A percentile compares a stretch with the other conserved stretches of the same genome.
These are phyloP conservation scores for Andrena flavipes DNA, from an alignment of 2,888 invertebrate genomes.

Conservation along the genomic window DNA sequence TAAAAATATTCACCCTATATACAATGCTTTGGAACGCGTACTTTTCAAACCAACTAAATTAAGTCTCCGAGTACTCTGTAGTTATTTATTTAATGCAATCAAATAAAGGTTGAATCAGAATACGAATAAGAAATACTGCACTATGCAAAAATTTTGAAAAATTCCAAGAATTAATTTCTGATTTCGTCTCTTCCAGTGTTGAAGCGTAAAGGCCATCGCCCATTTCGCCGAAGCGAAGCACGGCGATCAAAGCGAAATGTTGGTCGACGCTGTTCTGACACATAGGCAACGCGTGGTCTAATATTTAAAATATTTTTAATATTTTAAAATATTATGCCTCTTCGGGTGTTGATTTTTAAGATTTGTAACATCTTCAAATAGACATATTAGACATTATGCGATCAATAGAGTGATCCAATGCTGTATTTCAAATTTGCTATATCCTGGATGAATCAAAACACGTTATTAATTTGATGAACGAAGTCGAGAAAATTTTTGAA, in stretches of 20 bases:
- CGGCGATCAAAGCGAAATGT: too few relatives aligned
- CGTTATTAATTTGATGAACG: conserved; percentile 49
- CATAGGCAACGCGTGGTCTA: too few relatives aligned
- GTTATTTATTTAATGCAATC: too few relatives aligned
- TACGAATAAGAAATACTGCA: too few relatives aligned
- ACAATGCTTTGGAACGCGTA: background rate
- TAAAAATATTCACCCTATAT: background rate
- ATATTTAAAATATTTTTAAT: too few relatives aligned
- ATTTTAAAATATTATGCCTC: background rate
- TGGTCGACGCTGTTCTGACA: too few relatives aligned
- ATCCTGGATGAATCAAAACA: conserved; percentile 61
- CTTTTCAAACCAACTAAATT: background rate
- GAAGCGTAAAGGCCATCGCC: background rate
- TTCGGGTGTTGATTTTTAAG: too few relatives aligned
- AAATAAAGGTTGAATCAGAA: too few relatives aligned
- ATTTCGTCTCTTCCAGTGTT: conserved; percentile 10
- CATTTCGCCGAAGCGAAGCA: too few relatives aligned
- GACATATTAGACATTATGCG: conserved; percentile 51
- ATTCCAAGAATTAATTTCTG: background rate
- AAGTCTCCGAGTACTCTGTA: background rate
- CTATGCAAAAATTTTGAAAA: too few relatives aligned
- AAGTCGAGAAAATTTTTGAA: background rate
- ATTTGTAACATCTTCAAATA: background rate
- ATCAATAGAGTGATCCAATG: conserved; percentile 66
- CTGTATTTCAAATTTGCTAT: conserved; percentile 56